Evolutionary conservation across 2,888 invertebrate genomes (phyloP).

Genomic region (Eilema depressum): DNA sequence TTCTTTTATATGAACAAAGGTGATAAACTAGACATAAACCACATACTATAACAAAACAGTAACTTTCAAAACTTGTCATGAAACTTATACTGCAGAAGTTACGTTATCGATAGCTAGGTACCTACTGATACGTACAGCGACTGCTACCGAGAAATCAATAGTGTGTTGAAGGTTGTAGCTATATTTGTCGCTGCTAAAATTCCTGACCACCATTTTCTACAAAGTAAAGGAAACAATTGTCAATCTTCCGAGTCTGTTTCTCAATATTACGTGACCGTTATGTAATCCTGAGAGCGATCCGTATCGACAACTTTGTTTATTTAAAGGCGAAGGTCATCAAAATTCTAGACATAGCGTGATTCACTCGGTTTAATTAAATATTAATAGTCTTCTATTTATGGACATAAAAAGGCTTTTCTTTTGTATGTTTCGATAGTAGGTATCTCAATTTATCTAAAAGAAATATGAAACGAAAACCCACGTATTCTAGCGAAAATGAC

Average conservation of each 20-base stretch:
- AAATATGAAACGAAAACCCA: neutral
- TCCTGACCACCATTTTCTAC: conserved; percentile 24
- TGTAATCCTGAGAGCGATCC: conserved; percentile 35
- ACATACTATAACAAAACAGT: no score
- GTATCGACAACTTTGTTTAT: conserved; percentile 19
- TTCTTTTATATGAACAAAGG: no score
- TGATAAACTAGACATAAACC: no score
- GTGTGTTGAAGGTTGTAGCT: neutral
- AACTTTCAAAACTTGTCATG: neutral
- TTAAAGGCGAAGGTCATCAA: conserved; percentile 44
- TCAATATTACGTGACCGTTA: conserved; percentile 20
- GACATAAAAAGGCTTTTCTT: neutral
- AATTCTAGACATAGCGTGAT: conserved; percentile 37
- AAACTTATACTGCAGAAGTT: neutral
- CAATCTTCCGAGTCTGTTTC: conserved; percentile 29
- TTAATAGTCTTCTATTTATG: neutral
- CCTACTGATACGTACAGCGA: neutral
- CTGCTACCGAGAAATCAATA: conserved; percentile 6
- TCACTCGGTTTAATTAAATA: neutral
- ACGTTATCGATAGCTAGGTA: neutral
- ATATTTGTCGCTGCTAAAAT: conserved; percentile 6
- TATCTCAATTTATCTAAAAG: no score
- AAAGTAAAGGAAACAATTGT: conserved; percentile 28
- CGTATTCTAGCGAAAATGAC: neutral
- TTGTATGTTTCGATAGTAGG: neutral